Evolutionary conservation across 2,113 vertebrate species (phyloP), one percentile per base, ranked within the genome.

Genomic region (Xerus inauris): DNA sequence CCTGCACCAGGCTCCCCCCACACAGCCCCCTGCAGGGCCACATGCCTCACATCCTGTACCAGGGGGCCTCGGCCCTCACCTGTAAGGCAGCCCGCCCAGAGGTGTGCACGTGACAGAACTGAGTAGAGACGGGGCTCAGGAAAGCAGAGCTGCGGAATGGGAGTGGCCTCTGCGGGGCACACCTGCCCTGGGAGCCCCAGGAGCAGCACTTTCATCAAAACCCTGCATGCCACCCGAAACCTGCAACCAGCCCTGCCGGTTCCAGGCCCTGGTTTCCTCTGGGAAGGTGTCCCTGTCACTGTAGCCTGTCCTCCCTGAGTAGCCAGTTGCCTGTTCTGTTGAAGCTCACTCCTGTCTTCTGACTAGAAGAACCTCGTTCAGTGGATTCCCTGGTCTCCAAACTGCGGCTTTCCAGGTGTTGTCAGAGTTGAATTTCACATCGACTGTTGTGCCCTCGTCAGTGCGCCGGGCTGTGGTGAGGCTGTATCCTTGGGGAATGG

Each of bases 31-130:
- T 40, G n/a, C 35, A n/a, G n/a, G 69, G 69, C 69, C n/a, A 3
- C 19, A 22, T n/a, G n/a, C n/a, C n/a, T 8, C 59, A 26, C 4
- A 2, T 20, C 84, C 45, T 67, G 54, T n/a, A 32, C 14, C 4
- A 26, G 54, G 54, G 54, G 9, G 5, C 0, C 51, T 1, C 0
- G 3, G 7, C 49, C 22, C 4, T 59, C 0, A 6, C 24, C 30
- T 1, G 0, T 0, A 6, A 57, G 7, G 28, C 16, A 5, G 17
- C 47, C 67, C 22, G 20, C 0, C 67, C 24, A 13, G 12, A 9
- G 62, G 24, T 6, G 1, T n/a, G n/a, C 0, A 0, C 0, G 0
- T 9, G n/a, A 30, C 26, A 11, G 14, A 6, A 19, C 0, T 22
- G 54, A 7, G 28, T 9, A 6, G 40, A 26, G 32, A 20, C 12